Conservation (phyloP, 2,888 invertebrate genomes). For the Synanthedon tipuliformis region DNA sequence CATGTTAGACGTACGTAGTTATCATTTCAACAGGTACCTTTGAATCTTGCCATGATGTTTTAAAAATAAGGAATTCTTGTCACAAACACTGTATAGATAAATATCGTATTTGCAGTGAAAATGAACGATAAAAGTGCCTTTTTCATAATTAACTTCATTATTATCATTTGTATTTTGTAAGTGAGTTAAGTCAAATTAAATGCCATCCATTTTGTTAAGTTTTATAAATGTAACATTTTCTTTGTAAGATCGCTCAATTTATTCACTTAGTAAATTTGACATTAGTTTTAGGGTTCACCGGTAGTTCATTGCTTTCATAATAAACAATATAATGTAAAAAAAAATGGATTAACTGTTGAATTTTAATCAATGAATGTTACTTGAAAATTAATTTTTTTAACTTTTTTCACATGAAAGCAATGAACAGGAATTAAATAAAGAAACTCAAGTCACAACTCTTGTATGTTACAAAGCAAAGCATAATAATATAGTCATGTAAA, state of each 20-base stretch:
- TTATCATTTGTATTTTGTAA: conserved; percentile 44
- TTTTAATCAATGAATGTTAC: no score
- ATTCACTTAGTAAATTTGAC: conserved; percentile 50
- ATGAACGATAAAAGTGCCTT: conserved; percentile 58
- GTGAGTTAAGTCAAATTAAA: conserved; percentile 69
- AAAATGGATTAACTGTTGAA: no score
- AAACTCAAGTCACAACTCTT: conserved; percentile 32
- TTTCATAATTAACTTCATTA: conserved; percentile 56
- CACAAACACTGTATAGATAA: conserved; percentile 44
- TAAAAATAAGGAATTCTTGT: conserved; percentile 63
- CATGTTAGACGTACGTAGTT: conserved; percentile 50
- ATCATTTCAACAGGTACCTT: conserved; percentile 68
- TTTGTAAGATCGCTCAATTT: conserved; percentile 67
- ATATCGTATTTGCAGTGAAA: conserved; percentile 41
- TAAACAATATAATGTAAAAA: no score
- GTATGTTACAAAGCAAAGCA: conserved; percentile 33
- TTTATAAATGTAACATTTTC: conserved; percentile 60
- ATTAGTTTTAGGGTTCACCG: conserved; percentile 41
- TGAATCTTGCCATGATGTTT: conserved; percentile 69
- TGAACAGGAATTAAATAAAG: conserved; percentile 37
- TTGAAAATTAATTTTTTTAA: no score
- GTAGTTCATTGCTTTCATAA: conserved; percentile 34
- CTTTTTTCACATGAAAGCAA: conserved; percentile 28
- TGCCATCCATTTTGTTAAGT: conserved; percentile 71
- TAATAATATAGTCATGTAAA: conserved; percentile 45